A percentile compares a stretch with the other conserved stretches of the same genome.
Evolutionary conservation across 1,140 invertebrate genomes (phyloP).

Genomic region (Drosophila truncata): DNA sequence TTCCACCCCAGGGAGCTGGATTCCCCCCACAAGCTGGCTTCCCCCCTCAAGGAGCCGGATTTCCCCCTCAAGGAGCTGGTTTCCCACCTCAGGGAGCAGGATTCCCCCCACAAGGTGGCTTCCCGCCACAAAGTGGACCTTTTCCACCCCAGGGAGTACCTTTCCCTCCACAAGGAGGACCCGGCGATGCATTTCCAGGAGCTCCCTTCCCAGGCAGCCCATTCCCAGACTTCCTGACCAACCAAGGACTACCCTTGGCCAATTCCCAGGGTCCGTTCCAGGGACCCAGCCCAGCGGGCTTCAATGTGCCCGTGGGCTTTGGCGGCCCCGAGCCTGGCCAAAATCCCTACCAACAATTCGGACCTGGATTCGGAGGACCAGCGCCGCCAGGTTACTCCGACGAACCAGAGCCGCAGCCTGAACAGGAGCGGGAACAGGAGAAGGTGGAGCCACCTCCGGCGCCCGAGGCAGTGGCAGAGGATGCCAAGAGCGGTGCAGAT

Average conservation of each 20-base stretch:
- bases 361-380: slow-evolving; percentile 52
- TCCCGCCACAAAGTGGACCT: not conserved
- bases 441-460: not conserved
- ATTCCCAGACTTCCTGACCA: slow-evolving; percentile 55
- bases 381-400: slow-evolving; percentile 16
- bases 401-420: slow-evolving; percentile 1
- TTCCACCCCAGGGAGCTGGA: not conserved
- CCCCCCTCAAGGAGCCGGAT: not conserved
- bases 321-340: slow-evolving; percentile 38
- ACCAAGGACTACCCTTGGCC: slow-evolving; percentile 50
- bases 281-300: slow-evolving; percentile 26
- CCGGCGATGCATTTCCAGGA: slow-evolving; percentile 3
- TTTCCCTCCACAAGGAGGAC: not conserved
- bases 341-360: slow-evolving; percentile 55
- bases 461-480: slow-evolving; percentile 1
- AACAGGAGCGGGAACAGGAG: not conserved
- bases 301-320: slow-evolving; percentile 54
- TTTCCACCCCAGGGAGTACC: slow-evolving; percentile 4
- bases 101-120: not conserved
- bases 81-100: not conserved
- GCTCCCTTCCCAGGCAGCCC: not conserved
- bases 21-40: slow-evolving; percentile 1
- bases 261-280: slow-evolving; percentile 45
- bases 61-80: not conserved
- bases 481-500: slow-evolving; percentile 41